These are phyloP conservation scores for Hemicentrotus pulcherrimus DNA, from an alignment of 35 echinoderm and acorn worm genomes.

Conservation along the genomic window DNA sequence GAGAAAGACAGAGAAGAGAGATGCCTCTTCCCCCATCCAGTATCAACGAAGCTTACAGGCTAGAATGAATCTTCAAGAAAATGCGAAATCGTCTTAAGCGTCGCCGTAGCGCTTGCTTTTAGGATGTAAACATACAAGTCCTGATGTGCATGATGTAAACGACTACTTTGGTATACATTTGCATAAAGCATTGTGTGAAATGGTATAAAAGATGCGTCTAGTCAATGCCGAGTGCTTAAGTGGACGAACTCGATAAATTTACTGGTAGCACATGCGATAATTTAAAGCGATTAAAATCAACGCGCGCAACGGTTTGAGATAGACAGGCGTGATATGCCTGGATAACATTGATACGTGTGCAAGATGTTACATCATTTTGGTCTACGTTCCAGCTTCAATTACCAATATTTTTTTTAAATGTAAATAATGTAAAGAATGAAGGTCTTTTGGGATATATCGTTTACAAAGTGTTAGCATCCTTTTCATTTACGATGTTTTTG, in stretches of 20 bases:
- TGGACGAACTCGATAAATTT: neutral
- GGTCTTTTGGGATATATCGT: no score
- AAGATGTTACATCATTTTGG: neutral
- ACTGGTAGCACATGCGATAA: neutral
- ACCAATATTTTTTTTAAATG: no score
- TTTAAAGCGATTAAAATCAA: neutral
- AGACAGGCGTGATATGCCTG: neutral
- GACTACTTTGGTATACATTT: neutral
- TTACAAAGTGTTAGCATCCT: no score
- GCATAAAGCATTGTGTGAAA: neutral
- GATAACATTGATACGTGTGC: neutral
- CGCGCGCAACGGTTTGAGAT: neutral
- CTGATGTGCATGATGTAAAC: neutral
- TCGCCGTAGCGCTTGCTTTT: neutral
- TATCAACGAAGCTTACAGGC: neutral
- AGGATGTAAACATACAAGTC: neutral
- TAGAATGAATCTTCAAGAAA: neutral
- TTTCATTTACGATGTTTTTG: no score
- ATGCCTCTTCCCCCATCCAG: neutral
- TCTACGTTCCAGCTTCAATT: no score
- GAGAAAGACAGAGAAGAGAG: neutral
- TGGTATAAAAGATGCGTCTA: neutral
- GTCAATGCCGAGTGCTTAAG: neutral
- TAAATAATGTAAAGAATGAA: no score
- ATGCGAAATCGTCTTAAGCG: neutral